Base-by-base conservation (phyloP, 2,888 invertebrate species). In the Macrophya annulata region DNA sequence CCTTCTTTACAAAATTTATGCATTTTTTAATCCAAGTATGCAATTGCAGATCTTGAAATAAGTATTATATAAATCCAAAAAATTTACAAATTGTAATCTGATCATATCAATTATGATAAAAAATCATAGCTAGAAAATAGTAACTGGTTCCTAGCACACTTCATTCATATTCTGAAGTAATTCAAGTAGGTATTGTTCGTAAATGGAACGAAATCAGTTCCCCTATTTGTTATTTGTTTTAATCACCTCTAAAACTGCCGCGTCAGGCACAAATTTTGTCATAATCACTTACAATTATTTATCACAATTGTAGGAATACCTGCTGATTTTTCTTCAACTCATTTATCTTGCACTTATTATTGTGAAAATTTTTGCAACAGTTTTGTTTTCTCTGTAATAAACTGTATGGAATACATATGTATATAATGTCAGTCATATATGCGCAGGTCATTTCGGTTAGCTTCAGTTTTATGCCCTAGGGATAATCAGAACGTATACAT, bases 401-500 rank as follows among this genome's bases (percentile, higher is more conserved):
- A 25, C 37, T 68, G 31, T 6, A 17, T 68, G 68, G 8, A 37
- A 37, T 37, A 55, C 55, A 5, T 5, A 55, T 2, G n/a, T 55
- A 12, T 55, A 55, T 55, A 37, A 62, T 62, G 68, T 68, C 31
- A 37, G 68, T 6, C 25, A 37, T 15, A 37, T 15, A 37, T 68
- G 68, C 37, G 68, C 37, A 15, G 51, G 77, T 48, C 55, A 51
- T 55, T 77, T 17, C 31, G 51, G 9, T 9, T 55, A 9, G 31
- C 31, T 77, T 55, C 9, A 55, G 37, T 37, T n/a, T 55, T 37
- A 43, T 37, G 77, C 77, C 55, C 9, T 31, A 74, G 21, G 74
- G 48, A 77, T 77, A 55, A 55, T n/a, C 9, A 9, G 37, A n/a
- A 37, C n/a, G 74, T 74, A 43, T 74, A 45, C n/a, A 72, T 72